Conservation (phyloP, 2,888 invertebrate species). For the Tineola bisselliella region DNA sequence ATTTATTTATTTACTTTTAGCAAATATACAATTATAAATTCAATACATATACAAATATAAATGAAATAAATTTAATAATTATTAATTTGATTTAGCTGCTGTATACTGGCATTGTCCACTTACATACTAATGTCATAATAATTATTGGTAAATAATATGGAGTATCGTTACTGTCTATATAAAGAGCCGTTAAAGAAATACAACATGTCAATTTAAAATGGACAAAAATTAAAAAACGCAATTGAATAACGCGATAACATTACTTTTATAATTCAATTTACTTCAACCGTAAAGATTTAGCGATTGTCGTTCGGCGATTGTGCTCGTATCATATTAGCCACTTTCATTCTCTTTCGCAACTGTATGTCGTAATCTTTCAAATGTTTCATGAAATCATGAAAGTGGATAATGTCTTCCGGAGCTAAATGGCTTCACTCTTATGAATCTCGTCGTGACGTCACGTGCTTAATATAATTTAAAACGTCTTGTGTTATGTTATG, state of each 20-base stretch:
- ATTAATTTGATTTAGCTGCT: no score
- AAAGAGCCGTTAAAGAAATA: no score
- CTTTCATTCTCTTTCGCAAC: background rate
- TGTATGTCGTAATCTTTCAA: background rate
- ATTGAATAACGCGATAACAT: background rate
- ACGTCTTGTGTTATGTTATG: background rate
- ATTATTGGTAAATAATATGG: no score
- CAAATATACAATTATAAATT: no score
- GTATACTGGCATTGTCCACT: no score
- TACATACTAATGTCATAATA: no score
- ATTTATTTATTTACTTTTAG: no score
- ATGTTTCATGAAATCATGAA: conserved; percentile 5
- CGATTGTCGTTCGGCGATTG: background rate
- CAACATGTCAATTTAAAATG: no score
- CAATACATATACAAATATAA: no score
- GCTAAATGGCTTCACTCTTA: background rate
- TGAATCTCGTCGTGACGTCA: background rate
- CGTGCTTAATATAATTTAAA: background rate
- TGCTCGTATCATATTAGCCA: background rate
- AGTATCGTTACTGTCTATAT: no score
- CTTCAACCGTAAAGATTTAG: background rate
- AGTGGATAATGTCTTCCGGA: conserved; percentile 6
- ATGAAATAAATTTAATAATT: no score
- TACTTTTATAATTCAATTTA: background rate
- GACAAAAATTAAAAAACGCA: no score